Evolutionary conservation across 2,888 invertebrate genomes (phyloP), one percentile per base, ranked within the genome.

Genomic region (Capitulum mitella): DNA sequence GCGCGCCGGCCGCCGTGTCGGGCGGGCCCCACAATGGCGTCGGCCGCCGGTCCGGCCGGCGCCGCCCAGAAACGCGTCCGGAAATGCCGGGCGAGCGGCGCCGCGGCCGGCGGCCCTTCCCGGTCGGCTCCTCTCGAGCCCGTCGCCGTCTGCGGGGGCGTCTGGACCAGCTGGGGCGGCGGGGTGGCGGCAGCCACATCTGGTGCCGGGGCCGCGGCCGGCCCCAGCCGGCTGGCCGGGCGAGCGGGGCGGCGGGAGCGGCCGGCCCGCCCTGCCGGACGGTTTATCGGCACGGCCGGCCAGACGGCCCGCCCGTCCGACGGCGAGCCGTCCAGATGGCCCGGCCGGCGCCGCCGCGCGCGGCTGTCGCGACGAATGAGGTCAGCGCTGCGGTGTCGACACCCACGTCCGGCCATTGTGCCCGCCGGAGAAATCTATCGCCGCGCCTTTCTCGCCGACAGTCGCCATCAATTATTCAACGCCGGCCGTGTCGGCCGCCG

Each of bases 401-500:
- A 70, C 70, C 70, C 70, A 70, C 70, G 70, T 70, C 70, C 70
- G 70, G 1, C 70, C 70, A 70, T 70, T 70, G 70, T 70, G 70
- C 40, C 40, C 70, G 40, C 14, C 40, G 22, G 70, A 26, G 70
- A 70, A 70, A 70, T 34, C 70, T 34, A 40, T 40, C 37, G 40
- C 10, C 40, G 26, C 29, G 22, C 70, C 70, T 70, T 37, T 40
- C 37, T 40, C 70, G 70, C 70, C 70, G 26, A 26, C n/a, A n/a
- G n/a, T 26, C 70, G 70, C 70, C 40, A 70, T 70, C 70, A 70
- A 70, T 70, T 40, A 70, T 70, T 70, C 70, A 70, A 22, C 51
- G 22, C 12, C 22, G 40, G 22, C 70, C 70, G 26, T 40, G 43
- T 43, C 6, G 43, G 6, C 40, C 70, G 37, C 70, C 70, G 70